Evolutionary conservation across 2,113 vertebrate species (phyloP), one percentile per base, ranked within the genome.

Genomic region (Mandrillus leucophaeus): DNA sequence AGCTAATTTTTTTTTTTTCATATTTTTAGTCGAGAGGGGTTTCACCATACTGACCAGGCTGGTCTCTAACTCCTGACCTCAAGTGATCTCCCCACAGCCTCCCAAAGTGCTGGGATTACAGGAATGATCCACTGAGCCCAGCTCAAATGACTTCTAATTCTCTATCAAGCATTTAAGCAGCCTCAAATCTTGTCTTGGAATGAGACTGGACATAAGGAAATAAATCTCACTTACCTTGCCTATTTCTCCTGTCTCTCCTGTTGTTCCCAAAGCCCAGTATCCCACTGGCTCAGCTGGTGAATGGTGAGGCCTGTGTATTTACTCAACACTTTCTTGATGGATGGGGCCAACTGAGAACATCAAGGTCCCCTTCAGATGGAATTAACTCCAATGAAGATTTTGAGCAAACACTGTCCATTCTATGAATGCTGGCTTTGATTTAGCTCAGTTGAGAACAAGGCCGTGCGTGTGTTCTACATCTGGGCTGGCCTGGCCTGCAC

Each of bases 231-330:
- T 23, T 22, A 13, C 32, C 2, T 23, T 52, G 78, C 20, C 50
- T 13, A 8, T 32, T 50, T 43, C 50, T 43, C 25, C 23, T 22
- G 13, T 6, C 59, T 70, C 23, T 38, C 72, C 72, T 59, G 13
- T 7, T 10, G 25, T 50, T 13, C 10, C 6, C 18, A 8, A 38
- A 11, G 38, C 25, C 12, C 55, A 1, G 2, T 0, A 23, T 8
- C 18, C 40, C n/a, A 38, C 2, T 32, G 20, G 30, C n/a, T n/a
- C 22, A 30, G 82, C 70, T 16, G 22, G 43, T 9, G 76, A 57
- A 5, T 0, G 6, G 8, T 6, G 25, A 38, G 30, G 20, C 16
- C 55, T 4, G 23, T 1, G 20, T n/a, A 5, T 11, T 18, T 8
- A 13, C 27, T 10, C n/a, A 5, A 11, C 11, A 43, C 25, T 6